Base-by-base conservation (phyloP, 2,113 vertebrate species). In the Anguilla japonica region DNA sequence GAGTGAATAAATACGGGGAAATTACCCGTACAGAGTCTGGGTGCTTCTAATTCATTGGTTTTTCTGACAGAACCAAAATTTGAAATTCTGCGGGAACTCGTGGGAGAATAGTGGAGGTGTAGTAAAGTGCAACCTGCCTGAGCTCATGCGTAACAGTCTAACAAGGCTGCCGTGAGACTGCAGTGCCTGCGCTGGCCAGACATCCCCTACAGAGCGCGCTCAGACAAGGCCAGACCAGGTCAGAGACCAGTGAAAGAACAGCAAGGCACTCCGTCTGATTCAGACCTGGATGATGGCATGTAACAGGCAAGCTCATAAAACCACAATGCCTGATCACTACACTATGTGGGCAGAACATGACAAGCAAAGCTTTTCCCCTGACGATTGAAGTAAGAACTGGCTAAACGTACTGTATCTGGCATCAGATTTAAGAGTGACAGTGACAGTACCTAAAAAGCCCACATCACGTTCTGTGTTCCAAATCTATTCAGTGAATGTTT, bases 1-100 rank as follows among this genome's bases (percentile, higher is more conserved):
- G 92, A 94, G n/a, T 75, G 60, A 67, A 67, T 67, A 67, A 67
- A 14, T 53, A 53, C 7, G 9, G 43, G 50, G 7, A 9, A 53
- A 53, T 53, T 53, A 13, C 50, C 50, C 13, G 0, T 53, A 53
- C 50, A 53, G 5, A 14, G 22, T 67, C 22, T 7, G 60, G 60
- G 60, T 3, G 57, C 13, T 60, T 20, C 57, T 20, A 60, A 2
- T 15, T 60, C 6, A 14, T 15, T 60, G 60, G 60, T 53, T 67
- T 67, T 67, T 8, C 60, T 26, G 60, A 67, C 18, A 67, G 60
- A 26, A 22, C 20, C 8, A 2, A 26, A 26, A 67, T 26, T 4
- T 67, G 60, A 67, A 67, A 67, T 67, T 22, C 60, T 22, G 22
- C 16, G 60, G 60, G 20, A 67, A 67, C 3, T 67, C 7, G 22